Conservation (phyloP, 2,797 vertebrate genomes). For the Esox masquinongy region DNA sequence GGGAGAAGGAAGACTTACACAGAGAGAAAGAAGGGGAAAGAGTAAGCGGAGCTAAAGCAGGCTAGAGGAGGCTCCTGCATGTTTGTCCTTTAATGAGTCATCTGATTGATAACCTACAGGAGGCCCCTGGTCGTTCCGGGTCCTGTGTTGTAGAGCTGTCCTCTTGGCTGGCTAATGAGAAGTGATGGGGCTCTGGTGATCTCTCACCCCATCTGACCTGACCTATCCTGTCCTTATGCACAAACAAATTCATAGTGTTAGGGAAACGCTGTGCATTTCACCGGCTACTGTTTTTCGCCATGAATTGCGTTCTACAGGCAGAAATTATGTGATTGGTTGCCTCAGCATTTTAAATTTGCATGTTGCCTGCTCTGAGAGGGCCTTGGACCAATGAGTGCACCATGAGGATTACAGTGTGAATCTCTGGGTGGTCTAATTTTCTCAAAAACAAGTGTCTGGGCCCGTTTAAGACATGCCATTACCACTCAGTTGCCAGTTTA, state of each 20-base stretch:
- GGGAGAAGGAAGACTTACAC: not conserved
- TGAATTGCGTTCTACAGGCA: no score
- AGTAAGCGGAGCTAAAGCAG: not conserved
- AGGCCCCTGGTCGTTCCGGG: slow-evolving; percentile 27
- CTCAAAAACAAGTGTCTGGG: no score
- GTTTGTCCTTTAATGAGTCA: slow-evolving; percentile 35
- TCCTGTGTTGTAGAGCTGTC: slow-evolving; percentile 35
- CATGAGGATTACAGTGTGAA: no score
- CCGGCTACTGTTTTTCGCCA: no score
- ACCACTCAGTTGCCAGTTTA: no score
- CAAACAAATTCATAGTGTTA: not conserved
- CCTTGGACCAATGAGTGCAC: no score
- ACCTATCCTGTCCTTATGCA: not conserved
- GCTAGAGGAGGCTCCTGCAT: slow-evolving; percentile 2
- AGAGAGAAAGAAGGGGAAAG: not conserved
- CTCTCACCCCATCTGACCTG: slow-evolving; percentile 11
- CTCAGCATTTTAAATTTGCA: no score
- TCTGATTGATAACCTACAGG: slow-evolving; percentile 47
- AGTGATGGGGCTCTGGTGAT: slow-evolving; percentile 43
- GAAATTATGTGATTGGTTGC: no score
- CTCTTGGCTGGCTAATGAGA: slow-evolving; percentile 46
- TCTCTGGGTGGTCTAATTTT: no score
- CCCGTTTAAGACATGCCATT: no score
- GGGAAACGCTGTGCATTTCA: not conserved
- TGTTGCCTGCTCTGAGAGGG: no score